These are phyloP conservation scores for Leuciscus waleckii DNA, from an alignment of 2,797 vertebrate genomes.

Conservation along the genomic window DNA sequence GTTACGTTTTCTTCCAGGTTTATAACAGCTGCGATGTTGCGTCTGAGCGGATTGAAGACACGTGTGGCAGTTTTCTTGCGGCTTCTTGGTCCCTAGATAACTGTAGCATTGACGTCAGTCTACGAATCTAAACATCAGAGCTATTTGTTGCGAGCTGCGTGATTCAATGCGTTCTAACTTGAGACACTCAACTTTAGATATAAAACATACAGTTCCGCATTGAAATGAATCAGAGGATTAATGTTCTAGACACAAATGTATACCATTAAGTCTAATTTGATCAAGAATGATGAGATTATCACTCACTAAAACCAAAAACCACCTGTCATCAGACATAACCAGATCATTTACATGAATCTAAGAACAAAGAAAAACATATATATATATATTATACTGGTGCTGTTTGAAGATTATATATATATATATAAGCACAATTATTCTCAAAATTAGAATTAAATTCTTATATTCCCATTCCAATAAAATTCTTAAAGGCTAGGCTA, in stretches of 20 bases:
- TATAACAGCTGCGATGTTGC: not conserved
- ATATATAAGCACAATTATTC: too few species aligned
- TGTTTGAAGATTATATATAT: not conserved
- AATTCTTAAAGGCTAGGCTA: too few species aligned
- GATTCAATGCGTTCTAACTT: not conserved
- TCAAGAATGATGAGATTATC: not conserved
- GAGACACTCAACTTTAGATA: not conserved
- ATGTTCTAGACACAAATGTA: not conserved
- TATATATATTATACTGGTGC: not conserved
- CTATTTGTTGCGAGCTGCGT: not conserved
- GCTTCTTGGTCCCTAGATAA: conserved; percentile 4
- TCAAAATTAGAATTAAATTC: too few species aligned
- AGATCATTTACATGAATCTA: not conserved
- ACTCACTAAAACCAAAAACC: not conserved
- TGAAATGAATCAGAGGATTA: not conserved
- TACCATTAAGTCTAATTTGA: not conserved
- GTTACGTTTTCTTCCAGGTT: not conserved
- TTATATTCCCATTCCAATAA: not conserved
- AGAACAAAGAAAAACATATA: not conserved
- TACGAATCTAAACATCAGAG: not conserved
- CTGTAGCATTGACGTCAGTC: not conserved
- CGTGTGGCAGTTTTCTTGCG: conserved; percentile 9
- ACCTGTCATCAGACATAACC: not conserved
- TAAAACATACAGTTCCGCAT: not conserved
- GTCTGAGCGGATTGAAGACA: not conserved